These are phyloP conservation scores for Zonitis immaculata DNA, from an alignment of 2,888 invertebrate genomes.

Conservation along the genomic window DNA sequence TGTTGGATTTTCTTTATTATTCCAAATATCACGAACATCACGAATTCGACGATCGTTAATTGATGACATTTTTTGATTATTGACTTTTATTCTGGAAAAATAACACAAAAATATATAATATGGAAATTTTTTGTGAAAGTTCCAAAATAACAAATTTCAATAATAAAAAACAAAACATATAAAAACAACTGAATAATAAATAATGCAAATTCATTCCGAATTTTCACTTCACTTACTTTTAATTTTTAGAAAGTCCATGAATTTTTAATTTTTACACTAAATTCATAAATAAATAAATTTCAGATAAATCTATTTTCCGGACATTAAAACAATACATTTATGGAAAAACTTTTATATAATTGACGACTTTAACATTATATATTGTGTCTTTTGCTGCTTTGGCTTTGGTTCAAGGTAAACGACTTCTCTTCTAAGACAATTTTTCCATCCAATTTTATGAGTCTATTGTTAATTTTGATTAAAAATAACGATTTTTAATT, in stretches of 20 bases:
- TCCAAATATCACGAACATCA: constrained; percentile 62
- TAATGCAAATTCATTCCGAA: neutral
- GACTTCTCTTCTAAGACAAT: constrained; percentile 34
- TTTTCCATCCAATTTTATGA: constrained; percentile 21
- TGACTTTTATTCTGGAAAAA: neutral
- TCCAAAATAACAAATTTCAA: neutral
- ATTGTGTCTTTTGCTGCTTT: constrained; percentile 35
- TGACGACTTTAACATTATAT: constrained; percentile 28
- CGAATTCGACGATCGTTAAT: constrained; percentile 61
- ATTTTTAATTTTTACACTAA: constrained; percentile 1
- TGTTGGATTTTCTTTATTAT: constrained; percentile 43
- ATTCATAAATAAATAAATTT: too few relatives aligned
- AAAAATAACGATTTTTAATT: neutral
- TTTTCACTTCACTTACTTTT: neutral
- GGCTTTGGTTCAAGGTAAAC: constrained; percentile 45
- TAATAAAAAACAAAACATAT: neutral
- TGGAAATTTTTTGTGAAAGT: constrained; percentile 6
- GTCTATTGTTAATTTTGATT: neutral
- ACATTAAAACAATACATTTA: too few relatives aligned
- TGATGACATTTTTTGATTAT: constrained; percentile 55
- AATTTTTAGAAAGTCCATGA: constrained; percentile 10
- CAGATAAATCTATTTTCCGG: too few relatives aligned
- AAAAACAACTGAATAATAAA: neutral
- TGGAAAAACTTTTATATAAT: constrained; percentile 27
- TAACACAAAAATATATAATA: too few relatives aligned